phyloP scores from a whole-genome alignment of 2,888 invertebrate species.

The Troilus luridus region DNA sequence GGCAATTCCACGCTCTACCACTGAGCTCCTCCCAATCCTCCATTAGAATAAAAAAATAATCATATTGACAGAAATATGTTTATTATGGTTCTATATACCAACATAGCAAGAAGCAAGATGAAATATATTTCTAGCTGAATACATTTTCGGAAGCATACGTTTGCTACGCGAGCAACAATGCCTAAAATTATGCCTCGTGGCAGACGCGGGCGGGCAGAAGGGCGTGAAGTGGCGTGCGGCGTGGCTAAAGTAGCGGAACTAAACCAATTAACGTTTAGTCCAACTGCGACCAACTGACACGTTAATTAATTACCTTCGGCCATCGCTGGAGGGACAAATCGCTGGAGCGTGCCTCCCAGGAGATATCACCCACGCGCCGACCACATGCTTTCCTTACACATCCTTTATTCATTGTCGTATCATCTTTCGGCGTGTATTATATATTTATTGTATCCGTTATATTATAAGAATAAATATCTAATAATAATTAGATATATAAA shows the following conservation, averaged over 20 bases:
- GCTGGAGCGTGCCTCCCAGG: neutral
- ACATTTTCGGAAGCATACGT: neutral
- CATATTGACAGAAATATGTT: too few relatives aligned
- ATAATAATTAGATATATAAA: too few relatives aligned
- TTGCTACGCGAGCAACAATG: neutral
- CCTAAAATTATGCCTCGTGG: neutral
- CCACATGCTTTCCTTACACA: neutral
- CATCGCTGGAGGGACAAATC: neutral
- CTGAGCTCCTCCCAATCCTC: too few relatives aligned
- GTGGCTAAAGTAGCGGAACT: conserved; percentile 1
- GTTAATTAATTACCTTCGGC: neutral
- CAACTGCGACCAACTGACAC: neutral
- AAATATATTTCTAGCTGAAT: neutral
- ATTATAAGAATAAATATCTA: too few relatives aligned
- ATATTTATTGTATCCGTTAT: neutral
- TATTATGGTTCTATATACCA: too few relatives aligned
- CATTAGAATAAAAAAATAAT: too few relatives aligned
- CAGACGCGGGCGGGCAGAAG: neutral
- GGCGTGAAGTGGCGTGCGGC: conserved; percentile 26
- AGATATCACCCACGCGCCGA: neutral
- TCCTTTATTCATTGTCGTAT: neutral
- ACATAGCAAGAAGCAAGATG: too few relatives aligned
- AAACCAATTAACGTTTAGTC: neutral
- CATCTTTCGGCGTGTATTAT: neutral
- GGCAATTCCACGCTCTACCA: too few relatives aligned